Evolutionary conservation across 2,113 vertebrate species (phyloP).

Genomic region (Alaudala cheleensis): DNA sequence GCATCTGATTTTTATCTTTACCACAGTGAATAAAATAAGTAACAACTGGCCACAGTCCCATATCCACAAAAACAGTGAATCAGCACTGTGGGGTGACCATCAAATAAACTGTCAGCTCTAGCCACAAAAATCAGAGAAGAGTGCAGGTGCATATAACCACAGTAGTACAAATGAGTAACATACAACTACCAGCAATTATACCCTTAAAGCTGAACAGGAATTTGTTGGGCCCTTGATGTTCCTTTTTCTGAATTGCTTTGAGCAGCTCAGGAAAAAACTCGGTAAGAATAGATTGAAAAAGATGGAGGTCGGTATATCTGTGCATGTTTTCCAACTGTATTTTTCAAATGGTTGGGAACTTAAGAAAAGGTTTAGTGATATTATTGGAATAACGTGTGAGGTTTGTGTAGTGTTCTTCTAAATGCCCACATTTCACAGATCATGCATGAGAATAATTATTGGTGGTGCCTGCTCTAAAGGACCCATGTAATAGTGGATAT

Average conservation of each 20-base stretch:
- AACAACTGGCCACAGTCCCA: neutral
- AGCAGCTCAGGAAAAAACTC: neutral
- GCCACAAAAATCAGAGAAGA: neutral
- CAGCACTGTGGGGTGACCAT: neutral
- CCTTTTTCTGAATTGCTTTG: neutral
- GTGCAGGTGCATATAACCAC: neutral
- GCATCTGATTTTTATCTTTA: neutral
- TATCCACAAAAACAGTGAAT: neutral
- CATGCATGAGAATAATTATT: neutral
- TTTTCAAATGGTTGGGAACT: neutral
- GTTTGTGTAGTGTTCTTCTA: neutral
- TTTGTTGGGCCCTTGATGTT: neutral
- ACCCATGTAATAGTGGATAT: neutral
- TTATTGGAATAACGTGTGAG: neutral
- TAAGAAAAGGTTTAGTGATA: neutral
- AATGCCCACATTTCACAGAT: neutral
- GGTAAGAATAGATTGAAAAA: neutral
- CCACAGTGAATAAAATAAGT: neutral
- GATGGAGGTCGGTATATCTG: neutral
- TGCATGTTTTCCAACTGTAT: neutral
- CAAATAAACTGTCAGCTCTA: neutral
- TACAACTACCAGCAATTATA: neutral
- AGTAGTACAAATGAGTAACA: neutral
- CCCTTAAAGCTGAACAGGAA: neutral
- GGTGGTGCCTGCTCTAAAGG: neutral